Percentiles rank a stretch among this genome's conserved stretches.
Conservation (phyloP, 2,797 vertebrate genomes). For the Crenichthys baileyi region DNA sequence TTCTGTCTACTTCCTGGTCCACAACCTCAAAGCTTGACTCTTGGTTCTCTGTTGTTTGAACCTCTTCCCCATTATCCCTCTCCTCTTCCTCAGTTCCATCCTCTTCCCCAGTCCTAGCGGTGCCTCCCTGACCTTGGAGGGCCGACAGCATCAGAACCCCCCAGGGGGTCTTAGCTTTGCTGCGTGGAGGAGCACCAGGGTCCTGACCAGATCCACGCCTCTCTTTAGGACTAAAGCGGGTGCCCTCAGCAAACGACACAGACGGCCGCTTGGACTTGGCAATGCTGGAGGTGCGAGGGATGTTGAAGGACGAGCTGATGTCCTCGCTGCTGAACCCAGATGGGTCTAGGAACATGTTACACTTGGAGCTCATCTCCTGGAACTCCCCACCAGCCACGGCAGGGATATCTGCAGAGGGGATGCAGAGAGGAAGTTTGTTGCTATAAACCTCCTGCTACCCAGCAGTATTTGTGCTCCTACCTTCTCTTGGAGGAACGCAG, state of each 20-base stretch:
- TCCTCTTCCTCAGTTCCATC: constrained; percentile 42
- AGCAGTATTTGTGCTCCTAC: constrained; percentile 37
- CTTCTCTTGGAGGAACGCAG: constrained; percentile 89
- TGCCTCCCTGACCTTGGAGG: constrained; percentile 58
- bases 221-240: constrained; percentile 88
- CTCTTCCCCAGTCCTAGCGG: constrained; percentile 48
- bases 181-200: constrained; percentile 51
- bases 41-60: constrained; percentile 45
- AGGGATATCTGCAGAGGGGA: constrained; percentile 75
- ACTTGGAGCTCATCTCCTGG: constrained; percentile 83
- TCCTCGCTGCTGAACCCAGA: constrained; percentile 86
- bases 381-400: constrained; percentile 81
- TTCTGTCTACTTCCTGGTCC: constrained; percentile 65
- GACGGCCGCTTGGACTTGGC: constrained; percentile 94
- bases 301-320: constrained; percentile 85
- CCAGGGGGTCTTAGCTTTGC: constrained; percentile 85
- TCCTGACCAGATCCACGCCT: constrained; percentile 80
- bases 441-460: background rate
- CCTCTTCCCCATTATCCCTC: constrained; percentile 60
- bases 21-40: constrained; percentile 53
- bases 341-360: constrained; percentile 83
- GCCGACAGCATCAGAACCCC: constrained; percentile 79
- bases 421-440: background rate
- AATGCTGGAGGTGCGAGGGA: constrained; percentile 96
- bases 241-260: constrained; percentile 97